Percentiles rank a stretch among this genome's conserved stretches.
These are phyloP conservation scores for Tachycineta bicolor DNA, from an alignment of 2,113 vertebrate species.

Conservation along the genomic window DNA sequence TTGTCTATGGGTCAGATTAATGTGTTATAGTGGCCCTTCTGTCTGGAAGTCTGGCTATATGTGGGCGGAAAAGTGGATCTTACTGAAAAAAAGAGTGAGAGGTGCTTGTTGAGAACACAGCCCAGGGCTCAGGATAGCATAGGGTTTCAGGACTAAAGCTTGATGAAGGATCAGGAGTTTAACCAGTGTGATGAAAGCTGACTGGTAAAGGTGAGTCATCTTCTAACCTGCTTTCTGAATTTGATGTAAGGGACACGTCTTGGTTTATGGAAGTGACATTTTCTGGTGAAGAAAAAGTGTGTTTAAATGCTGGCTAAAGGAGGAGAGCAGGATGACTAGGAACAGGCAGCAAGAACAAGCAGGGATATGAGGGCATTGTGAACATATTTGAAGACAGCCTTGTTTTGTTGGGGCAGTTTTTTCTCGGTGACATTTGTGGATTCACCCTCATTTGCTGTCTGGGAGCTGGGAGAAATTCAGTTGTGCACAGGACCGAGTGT, in stretches of 20 bases:
- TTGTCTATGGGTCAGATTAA: background rate
- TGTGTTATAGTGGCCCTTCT: background rate
- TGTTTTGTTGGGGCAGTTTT: background rate
- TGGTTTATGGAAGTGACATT: background rate
- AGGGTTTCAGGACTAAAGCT: background rate
- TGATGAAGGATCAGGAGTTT: background rate
- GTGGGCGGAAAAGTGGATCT: background rate
- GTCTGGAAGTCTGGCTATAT: background rate
- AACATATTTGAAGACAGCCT: background rate
- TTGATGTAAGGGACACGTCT: background rate
- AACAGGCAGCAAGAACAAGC: background rate
- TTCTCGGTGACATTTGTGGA: background rate
- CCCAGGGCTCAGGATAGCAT: background rate
- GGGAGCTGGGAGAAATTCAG: background rate
- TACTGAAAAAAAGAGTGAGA: background rate
- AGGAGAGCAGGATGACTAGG: background rate
- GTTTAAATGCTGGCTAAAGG: background rate
- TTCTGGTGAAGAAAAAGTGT: background rate
- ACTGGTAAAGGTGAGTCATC: background rate
- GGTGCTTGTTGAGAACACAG: background rate
- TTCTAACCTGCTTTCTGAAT: background rate
- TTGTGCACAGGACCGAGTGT: background rate
- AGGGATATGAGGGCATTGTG: background rate
- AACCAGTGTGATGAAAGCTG: background rate
- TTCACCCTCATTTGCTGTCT: background rate